Base-by-base conservation (phyloP, 1,140 invertebrate species). In the Drosophila mauritiana region DNA sequence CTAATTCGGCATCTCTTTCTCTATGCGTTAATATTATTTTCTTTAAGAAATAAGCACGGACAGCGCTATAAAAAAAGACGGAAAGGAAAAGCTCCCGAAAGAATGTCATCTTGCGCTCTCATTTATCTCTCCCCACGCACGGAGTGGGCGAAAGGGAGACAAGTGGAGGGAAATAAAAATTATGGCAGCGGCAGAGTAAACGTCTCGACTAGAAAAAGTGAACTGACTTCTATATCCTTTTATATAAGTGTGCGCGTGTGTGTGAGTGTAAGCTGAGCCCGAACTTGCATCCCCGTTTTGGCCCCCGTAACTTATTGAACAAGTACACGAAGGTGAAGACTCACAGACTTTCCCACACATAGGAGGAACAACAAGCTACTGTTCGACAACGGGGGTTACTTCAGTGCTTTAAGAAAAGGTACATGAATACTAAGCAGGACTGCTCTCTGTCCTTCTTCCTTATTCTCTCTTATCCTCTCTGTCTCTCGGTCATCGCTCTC, bases 1-100 rank as follows among this genome's bases (percentile, higher is more conserved):
- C 68, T 59, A 75, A 65, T 69, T 80, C 42, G 61, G 53, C 57
- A 52, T 90, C 77, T 79, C 83, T 65, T 76, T 89, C 80, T 88
- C 72, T 79, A 64, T 45, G 48, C 61, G 61, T 64, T 77, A 80
- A 83, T 88, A 88, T 89, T 88, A 68, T 80, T 90, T 82, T 90
- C 86, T 82, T 83, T 25, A 90, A 83, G 86, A 86, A 85, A 77
- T 57, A 72, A 82, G 78, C 70, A 63, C 78, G 75, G 73, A 62
- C 62, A 36, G 46, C 59, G 62, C 59, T 63, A 37, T 70, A 43
- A 52, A 61, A 79, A 88, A 59, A 45, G 37, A 69, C n/a, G 12
- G 34, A 27, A 34, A 54, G 25, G 36, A 81, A 80, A 82, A 78
- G 70, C 78, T 75, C 31, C 13, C 56, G 48, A 83, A 86, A 73